Conservation (phyloP, 2,113 vertebrate species). For the mouse (Mus musculus) region GRCm39 chr8:59816501-59817000, state of each 20-base stretch:
- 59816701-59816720: not conserved
- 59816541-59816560: slow-evolving; percentile 14
- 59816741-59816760: not conserved
- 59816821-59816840: not conserved
- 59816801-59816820: not conserved
- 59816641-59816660: not conserved
- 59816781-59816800: not conserved
- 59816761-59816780: not conserved
- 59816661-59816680: not conserved
- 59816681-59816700: not conserved
- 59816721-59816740: not conserved
- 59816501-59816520: not conserved
- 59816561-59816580: not conserved
- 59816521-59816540: not conserved
- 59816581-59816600: not conserved
- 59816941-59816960: not conserved
- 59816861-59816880: not conserved
- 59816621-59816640: not conserved
- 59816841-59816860: not conserved
- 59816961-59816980: not conserved
- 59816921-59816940: not conserved
- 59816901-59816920: not conserved
- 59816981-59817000: not conserved
- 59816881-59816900: not conserved
- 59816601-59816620: not conserved